Evolutionary conservation across 2,113 vertebrate genomes (phyloP).

Genomic region (Erpornis zantholeuca): DNA sequence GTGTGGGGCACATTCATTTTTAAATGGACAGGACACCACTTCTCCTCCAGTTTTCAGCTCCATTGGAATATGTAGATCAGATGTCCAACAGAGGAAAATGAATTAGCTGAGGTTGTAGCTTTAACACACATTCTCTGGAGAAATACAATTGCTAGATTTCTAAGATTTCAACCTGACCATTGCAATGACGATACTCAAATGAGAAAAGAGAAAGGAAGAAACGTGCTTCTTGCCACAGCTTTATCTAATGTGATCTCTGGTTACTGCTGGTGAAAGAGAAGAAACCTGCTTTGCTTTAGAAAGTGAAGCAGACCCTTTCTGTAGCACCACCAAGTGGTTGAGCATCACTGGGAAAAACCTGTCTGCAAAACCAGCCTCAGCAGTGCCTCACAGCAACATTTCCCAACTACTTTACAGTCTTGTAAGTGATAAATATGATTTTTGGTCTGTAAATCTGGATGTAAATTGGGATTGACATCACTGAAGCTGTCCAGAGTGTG

Average conservation of each 20-base stretch:
- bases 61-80: not conserved
- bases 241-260: not conserved
- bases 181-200: not conserved
- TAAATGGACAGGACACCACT: not conserved
- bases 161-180: not conserved
- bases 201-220: not conserved
- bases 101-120: not conserved
- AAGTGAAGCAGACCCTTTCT: not conserved
- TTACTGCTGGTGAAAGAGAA: not conserved
- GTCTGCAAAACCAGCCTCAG: not conserved
- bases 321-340: constrained; percentile 59
- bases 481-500: not conserved
- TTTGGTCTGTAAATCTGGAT: not conserved
- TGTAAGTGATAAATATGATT: not conserved
- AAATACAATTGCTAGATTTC: not conserved
- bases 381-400: not conserved
- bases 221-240: not conserved
- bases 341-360: not conserved
- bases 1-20: not conserved
- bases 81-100: not conserved
- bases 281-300: not conserved
- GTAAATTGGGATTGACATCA: not conserved
- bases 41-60: not conserved
- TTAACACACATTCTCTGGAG: not conserved
- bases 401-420: not conserved